These are phyloP conservation scores for Drosophila ambigua DNA, from an alignment of 1,140 invertebrate species.

Conservation along the genomic window DNA sequence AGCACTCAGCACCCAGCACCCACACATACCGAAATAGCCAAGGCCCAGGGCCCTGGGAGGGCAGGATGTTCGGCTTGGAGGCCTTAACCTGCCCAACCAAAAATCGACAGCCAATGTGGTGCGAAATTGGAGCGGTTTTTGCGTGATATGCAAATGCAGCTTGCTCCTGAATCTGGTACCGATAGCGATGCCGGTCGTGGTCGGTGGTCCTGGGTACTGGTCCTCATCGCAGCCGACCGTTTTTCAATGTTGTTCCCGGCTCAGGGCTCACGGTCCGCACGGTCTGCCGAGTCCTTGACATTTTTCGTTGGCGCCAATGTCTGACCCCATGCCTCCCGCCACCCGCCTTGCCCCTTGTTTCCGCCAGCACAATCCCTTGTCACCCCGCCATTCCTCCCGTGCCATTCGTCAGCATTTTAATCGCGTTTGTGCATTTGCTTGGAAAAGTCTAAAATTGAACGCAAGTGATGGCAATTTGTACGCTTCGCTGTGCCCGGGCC, in stretches of 20 bases:
- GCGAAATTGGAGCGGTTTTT: conserved; percentile 67
- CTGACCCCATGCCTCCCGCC: conserved; percentile 3
- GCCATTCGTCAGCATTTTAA: conserved; percentile 79
- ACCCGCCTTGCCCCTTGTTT: too few relatives aligned
- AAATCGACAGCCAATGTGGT: conserved; percentile 48
- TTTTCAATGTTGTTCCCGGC: conserved; percentile 48
- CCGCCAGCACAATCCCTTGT: too few relatives aligned
- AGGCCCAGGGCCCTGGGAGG: too few relatives aligned
- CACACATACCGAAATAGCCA: too few relatives aligned
- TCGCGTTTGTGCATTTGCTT: conserved; percentile 82
- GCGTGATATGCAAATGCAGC: conserved; percentile 65
- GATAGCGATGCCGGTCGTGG: too few relatives aligned
- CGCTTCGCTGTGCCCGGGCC: conserved; percentile 59
- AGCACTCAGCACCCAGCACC: too few relatives aligned
- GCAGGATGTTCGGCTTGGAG: conserved; percentile 2
- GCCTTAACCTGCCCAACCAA: conserved; percentile 38
- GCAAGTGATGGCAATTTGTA: conserved; percentile 81
- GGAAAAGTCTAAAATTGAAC: conserved; percentile 83
- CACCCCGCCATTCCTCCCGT: too few relatives aligned
- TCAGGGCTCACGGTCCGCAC: conserved; percentile 26
- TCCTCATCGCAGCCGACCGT: neutral
- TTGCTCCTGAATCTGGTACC: conserved; percentile 1
- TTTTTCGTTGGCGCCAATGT: conserved; percentile 49
- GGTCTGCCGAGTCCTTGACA: conserved; percentile 65
- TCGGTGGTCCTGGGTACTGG: neutral